These are phyloP conservation scores for Morinoia aosen DNA, from an alignment of 2,888 invertebrate species.

Conservation along the genomic window DNA sequence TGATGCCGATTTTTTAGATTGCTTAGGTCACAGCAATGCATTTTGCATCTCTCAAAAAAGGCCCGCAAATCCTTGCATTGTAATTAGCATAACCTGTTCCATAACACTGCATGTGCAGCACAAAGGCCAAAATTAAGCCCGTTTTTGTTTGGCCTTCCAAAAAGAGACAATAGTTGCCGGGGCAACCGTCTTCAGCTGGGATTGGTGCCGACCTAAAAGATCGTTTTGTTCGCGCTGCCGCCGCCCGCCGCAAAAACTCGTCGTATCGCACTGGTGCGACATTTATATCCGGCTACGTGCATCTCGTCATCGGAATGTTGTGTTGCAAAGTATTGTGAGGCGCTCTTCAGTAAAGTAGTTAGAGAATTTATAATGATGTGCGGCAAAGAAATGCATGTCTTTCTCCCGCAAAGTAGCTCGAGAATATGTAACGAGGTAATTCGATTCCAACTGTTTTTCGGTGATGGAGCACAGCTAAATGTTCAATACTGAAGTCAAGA, in stretches of 20 bases:
- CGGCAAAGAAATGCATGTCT: not conserved
- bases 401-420: too few species aligned
- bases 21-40: not conserved
- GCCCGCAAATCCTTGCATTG: not conserved
- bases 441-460: too few species aligned
- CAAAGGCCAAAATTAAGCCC: conserved; percentile 37
- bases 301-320: not conserved
- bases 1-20: not conserved
- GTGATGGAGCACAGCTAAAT: too few species aligned
- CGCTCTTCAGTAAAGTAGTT: not conserved
- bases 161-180: not conserved
- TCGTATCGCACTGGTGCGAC: not conserved
- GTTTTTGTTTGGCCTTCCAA: conserved; percentile 1
- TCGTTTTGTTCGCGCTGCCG: not conserved
- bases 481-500: too few species aligned
- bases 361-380: not conserved
- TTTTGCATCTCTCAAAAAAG: not conserved
- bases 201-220: not conserved
- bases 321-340: not conserved
- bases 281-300: not conserved
- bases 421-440: too few species aligned
- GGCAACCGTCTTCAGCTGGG: not conserved
- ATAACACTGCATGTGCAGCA: conserved; percentile 28
- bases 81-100: conserved; percentile 48
- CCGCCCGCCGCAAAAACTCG: not conserved